A percentile compares a stretch with the other conserved stretches of the same genome.
Conservation (phyloP, 1,140 invertebrate species). For the Hyposmocoma kahamanoa region DNA sequence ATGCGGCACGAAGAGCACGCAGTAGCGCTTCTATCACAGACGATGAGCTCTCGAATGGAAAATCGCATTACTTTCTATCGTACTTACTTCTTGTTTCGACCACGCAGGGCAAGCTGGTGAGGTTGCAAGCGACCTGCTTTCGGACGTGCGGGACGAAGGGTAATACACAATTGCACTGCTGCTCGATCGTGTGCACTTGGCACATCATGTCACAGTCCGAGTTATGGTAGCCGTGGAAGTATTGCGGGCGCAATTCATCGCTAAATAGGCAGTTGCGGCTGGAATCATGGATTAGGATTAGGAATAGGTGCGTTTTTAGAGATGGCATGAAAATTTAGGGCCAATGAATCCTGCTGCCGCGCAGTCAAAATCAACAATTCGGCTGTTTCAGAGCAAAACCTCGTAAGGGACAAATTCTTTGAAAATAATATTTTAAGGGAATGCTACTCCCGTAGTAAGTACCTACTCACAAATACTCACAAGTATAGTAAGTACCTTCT, state of each 20-base stretch:
- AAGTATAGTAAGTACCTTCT: no score
- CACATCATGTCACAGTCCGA: conserved; percentile 50
- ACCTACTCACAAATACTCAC: no score
- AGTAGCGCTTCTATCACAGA: no score
- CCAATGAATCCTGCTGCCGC: neutral
- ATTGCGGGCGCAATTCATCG: conserved; percentile 23
- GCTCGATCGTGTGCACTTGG: conserved; percentile 21
- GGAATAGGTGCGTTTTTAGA: neutral
- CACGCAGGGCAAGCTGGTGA: conserved; percentile 39
- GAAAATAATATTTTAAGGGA: no score
- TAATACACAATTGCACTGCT: conserved; percentile 31
- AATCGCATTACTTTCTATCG: no score
- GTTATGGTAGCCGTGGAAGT: conserved; percentile 36
- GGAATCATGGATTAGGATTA: neutral
- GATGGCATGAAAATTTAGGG: neutral
- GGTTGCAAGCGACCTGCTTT: conserved; percentile 21
- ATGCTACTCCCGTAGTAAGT: no score
- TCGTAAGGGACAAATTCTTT: no score
- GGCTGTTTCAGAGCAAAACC: no score
- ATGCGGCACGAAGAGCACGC: no score
- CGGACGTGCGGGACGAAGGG: conserved; percentile 29
- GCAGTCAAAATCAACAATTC: no score
- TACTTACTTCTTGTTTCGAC: no score
- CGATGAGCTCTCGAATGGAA: no score
- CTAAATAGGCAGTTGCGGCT: conserved; percentile 47